Conservation (phyloP, 2,888 invertebrate species). For the Orthosia incerta region DNA sequence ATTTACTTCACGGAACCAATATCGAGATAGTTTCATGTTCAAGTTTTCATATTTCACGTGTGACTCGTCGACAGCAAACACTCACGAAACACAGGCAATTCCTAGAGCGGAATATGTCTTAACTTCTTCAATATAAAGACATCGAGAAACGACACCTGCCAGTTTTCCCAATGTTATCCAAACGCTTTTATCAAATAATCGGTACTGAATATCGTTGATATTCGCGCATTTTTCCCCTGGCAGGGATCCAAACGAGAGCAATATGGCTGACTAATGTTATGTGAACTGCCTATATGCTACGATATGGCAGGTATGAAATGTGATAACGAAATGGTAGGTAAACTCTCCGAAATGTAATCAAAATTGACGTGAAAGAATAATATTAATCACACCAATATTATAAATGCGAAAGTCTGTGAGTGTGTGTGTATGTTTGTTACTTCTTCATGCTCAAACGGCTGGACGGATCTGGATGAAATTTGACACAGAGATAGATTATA, state of each 20-base stretch:
- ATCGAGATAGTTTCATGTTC: no score
- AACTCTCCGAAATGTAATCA: not conserved
- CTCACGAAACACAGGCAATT: not conserved
- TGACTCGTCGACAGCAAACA: not conserved
- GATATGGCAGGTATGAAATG: slow-evolving; percentile 11
- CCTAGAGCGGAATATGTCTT: not conserved
- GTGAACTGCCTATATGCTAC: slow-evolving; percentile 18
- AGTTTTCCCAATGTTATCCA: slow-evolving; percentile 20
- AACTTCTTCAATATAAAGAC: slow-evolving; percentile 25
- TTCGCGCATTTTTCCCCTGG: slow-evolving; percentile 45
- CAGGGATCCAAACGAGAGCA: slow-evolving; percentile 39
- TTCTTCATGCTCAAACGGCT: no score
- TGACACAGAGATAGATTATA: no score
- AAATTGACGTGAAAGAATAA: not conserved
- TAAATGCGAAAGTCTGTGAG: no score
- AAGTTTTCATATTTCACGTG: not conserved
- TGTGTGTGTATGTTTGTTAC: no score
- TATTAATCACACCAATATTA: no score
- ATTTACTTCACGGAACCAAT: not conserved
- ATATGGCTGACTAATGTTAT: slow-evolving; percentile 31
- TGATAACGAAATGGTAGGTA: slow-evolving; percentile 18
- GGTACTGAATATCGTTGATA: slow-evolving; percentile 45
- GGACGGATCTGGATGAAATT: no score
- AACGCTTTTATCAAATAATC: slow-evolving; percentile 43
- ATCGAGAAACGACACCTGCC: slow-evolving; percentile 24